Evolutionary conservation across 2,888 invertebrate genomes (phyloP), one percentile per base, ranked within the genome.

Genomic region (Athetis lepigone): DNA sequence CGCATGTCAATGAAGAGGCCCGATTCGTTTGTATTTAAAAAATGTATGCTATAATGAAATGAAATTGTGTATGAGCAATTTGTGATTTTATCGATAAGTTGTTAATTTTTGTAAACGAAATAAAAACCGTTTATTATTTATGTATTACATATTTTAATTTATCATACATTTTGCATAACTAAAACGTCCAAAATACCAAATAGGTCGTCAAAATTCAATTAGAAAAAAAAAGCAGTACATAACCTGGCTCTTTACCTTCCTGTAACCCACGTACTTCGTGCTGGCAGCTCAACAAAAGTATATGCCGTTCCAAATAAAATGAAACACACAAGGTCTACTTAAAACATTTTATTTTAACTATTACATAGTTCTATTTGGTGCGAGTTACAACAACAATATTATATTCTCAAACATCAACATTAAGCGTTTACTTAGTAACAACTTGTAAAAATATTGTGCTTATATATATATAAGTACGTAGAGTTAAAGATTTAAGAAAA

Each of bases 51-150:
- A 72, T 75, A 72, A 60, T 62, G 72, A 70, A 80, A 57, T 60
- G 63, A 71, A 72, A 71, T 73, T 80, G 75, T 81, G 72, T 69
- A 65, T 72, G 68, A 75, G 75, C 72, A 75, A 83, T 77, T 77
- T 81, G 84, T 85, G 82, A 84, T 88, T 84, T 70, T 85, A 84
- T 83, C 76, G 56, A 77, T 85, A 85, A 81, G 82, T 85, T 84
- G 87, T 85, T 85, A 85, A 80, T 85, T 88, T 86, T 80, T 87
- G 68, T 85, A 84, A 86, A 81, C 65, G 47, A 80, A 89, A 86
- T 85, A 85, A 86, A 86, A 74, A 61, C 62, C 80, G 80, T 81
- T 70, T 80, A 79, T 78, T 76, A 83, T 81, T 81, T 59, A 69
- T 45, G 19, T 79, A 73, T 70, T 43, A 2, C 6, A 7, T 50